A percentile compares a stretch with the other conserved stretches of the same genome.
Conservation (phyloP, 2,113 vertebrate genomes). For the Cyrtonyx montezumae region DNA sequence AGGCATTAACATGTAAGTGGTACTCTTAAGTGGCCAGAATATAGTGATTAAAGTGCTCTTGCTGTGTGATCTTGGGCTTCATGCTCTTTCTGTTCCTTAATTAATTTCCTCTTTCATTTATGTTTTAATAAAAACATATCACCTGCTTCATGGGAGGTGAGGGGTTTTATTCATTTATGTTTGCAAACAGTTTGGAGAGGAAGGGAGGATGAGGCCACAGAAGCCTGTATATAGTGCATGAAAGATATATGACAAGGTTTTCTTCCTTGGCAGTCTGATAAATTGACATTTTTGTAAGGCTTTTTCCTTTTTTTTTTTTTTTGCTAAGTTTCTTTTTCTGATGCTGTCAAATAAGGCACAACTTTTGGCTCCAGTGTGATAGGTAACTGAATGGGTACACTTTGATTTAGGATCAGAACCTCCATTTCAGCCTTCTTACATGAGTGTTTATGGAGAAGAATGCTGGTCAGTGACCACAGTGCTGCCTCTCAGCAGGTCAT, state of each 20-base stretch:
- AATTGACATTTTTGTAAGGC: background rate
- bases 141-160: constrained; percentile 54
- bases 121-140: constrained; percentile 69
- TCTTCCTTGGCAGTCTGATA: background rate
- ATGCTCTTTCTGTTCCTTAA: constrained; percentile 60
- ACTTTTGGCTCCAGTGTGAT: background rate
- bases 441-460: background rate
- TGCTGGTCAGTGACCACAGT: background rate
- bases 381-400: background rate
- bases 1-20: constrained; percentile 14
- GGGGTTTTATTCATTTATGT: constrained; percentile 45
- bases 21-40: constrained; percentile 38
- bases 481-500: background rate
- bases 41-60: constrained; percentile 46
- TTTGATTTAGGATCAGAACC: background rate
- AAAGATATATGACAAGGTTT: constrained; percentile 33
- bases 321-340: background rate
- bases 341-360: background rate
- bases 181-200: constrained; percentile 39
- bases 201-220: constrained; percentile 26
- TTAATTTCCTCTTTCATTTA: constrained; percentile 66
- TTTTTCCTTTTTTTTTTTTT: background rate
- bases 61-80: constrained; percentile 56
- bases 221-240: background rate
- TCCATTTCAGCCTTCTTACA: background rate